Evolutionary conservation across 2,113 vertebrate genomes (phyloP).

Genomic region (Dromaius novaehollandiae): DNA sequence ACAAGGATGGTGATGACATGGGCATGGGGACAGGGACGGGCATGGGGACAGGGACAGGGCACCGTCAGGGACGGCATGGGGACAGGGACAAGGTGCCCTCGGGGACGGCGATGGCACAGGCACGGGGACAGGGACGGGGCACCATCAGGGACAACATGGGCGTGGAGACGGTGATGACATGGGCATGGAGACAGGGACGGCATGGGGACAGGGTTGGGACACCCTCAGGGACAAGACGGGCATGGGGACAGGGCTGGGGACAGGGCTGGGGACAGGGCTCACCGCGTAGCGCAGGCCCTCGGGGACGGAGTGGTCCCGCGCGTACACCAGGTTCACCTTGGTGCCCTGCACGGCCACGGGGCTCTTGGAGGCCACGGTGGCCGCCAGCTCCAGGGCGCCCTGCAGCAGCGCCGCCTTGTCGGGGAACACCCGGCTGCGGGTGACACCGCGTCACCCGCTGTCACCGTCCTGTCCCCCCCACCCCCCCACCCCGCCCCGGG

Average conservation of each 20-base stretch:
- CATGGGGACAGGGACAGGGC: too few species aligned
- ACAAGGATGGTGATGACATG: too few species aligned
- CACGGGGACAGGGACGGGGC: too few species aligned
- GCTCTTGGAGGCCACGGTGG: conserved; percentile 84
- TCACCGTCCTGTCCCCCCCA: too few species aligned
- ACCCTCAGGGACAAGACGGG: not conserved
- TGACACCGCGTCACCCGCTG: too few species aligned
- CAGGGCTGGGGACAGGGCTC: not conserved
- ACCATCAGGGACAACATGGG: too few species aligned
- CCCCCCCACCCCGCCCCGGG: too few species aligned
- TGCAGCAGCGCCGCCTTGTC: conserved; percentile 82
- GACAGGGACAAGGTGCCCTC: too few species aligned
- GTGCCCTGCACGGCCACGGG: conserved; percentile 89
- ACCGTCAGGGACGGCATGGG: not conserved
- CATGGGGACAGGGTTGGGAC: conserved; percentile 25
- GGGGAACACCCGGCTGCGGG: conserved; percentile 82
- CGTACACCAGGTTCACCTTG: conserved; percentile 88
- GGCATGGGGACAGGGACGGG: too few species aligned
- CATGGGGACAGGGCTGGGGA: too few species aligned
- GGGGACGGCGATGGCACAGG: not conserved
- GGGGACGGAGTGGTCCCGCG: conserved; percentile 83
- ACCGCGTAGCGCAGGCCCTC: conserved; percentile 82
- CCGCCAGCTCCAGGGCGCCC: conserved; percentile 80
- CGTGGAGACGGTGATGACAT: too few species aligned
- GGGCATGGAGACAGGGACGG: not conserved